A percentile compares a stretch with the other conserved stretches of the same genome.
phyloP scores from a whole-genome alignment of 64 coral and sea anemone genomes.

The Pocillopora damicornis region DNA sequence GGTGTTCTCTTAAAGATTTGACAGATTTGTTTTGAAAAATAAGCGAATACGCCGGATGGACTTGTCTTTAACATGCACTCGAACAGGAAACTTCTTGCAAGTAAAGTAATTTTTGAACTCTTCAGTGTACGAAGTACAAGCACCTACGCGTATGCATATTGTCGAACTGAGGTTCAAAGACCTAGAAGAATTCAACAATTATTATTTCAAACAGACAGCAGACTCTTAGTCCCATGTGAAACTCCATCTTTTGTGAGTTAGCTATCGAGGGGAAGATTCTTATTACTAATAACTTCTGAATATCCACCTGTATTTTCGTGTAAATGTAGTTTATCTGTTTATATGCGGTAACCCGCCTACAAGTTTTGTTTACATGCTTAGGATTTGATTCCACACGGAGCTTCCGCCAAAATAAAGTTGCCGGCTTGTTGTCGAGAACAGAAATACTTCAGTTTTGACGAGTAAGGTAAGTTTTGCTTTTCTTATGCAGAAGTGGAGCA shows the following conservation, averaged over 20 bases:
- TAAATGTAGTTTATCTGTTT: neutral
- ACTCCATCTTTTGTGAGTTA: neutral
- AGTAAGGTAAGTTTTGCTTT: neutral
- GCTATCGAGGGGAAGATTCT: neutral
- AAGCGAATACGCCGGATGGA: neutral
- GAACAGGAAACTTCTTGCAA: neutral
- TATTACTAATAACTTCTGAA: neutral
- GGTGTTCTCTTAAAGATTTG: neutral
- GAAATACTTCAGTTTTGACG: neutral
- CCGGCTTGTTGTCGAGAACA: neutral
- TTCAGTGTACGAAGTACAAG: neutral
- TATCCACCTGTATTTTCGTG: neutral
- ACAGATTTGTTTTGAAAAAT: neutral
- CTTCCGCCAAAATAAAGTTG: conserved; percentile 5
- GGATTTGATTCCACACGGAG: neutral
- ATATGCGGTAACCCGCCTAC: neutral
- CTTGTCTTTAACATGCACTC: neutral
- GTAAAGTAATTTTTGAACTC: neutral
- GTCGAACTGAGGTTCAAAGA: neutral
- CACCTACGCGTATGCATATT: neutral
- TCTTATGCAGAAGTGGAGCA: neutral
- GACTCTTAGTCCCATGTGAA: neutral
- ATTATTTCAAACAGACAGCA: neutral
- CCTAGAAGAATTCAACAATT: neutral
- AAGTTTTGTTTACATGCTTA: neutral